Conservation (phyloP, 1,140 invertebrate species). For the Ylistrum balloti region DNA sequence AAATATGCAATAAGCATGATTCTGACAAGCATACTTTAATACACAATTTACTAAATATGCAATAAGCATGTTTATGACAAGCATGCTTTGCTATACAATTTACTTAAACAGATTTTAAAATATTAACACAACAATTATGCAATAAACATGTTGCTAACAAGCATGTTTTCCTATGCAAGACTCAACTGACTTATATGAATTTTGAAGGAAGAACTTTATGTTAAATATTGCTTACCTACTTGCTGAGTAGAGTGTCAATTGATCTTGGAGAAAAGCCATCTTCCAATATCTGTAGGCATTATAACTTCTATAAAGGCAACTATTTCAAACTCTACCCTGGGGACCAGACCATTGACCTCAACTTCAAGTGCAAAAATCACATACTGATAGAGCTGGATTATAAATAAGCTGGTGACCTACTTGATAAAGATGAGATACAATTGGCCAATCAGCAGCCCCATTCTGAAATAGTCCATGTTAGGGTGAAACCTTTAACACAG, state of each 20-base stretch:
- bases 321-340: background rate
- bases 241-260: background rate
- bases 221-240: background rate
- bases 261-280: background rate
- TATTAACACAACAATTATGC: too few relatives aligned
- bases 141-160: background rate
- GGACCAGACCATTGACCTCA: background rate
- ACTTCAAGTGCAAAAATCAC: slow-evolving; percentile 38
- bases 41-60: too few relatives aligned
- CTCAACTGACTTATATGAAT: background rate
- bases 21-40: too few relatives aligned
- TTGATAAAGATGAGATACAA: slow-evolving; percentile 19
- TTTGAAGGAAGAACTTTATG: background rate
- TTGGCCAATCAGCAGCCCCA: slow-evolving; percentile 8
- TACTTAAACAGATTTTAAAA: too few relatives aligned
- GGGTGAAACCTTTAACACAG: slow-evolving; percentile 29
- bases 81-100: too few relatives aligned
- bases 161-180: background rate
- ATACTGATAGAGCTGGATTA: slow-evolving; percentile 19
- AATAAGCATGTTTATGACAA: too few relatives aligned
- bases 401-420: slow-evolving; percentile 20
- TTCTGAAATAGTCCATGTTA: background rate
- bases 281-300: background rate
- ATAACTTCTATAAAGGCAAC: background rate
- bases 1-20: too few relatives aligned